These are phyloP conservation scores for Cyphomyrus discorhynchus DNA, from an alignment of 2,113 vertebrate genomes.

Conservation along the genomic window DNA sequence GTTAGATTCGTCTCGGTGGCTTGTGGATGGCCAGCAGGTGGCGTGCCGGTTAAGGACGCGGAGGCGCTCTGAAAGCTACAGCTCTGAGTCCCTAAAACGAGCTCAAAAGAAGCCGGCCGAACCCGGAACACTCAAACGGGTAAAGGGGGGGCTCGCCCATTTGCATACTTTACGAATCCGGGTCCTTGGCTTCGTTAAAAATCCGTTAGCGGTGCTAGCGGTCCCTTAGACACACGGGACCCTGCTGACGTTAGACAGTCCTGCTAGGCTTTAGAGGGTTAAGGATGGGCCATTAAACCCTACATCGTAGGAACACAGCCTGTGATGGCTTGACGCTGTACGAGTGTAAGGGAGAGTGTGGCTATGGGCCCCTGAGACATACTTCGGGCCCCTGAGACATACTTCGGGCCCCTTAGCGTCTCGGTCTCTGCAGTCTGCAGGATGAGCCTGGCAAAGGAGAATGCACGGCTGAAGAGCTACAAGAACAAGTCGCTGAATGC, in stretches of 20 bases:
- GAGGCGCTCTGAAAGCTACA: not conserved
- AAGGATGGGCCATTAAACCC: not conserved
- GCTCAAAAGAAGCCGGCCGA: not conserved
- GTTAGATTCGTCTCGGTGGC: not conserved
- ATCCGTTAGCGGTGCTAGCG: not conserved
- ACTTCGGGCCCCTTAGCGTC: not conserved
- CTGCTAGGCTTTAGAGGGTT: not conserved
- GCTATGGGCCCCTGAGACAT: not conserved
- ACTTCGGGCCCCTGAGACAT: not conserved
- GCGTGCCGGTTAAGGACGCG: not conserved
- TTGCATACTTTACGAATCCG: not conserved
- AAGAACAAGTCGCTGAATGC: conserved; percentile 98
- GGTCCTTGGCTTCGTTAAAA: not conserved
- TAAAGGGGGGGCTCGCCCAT: not conserved
- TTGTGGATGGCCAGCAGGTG: not conserved
- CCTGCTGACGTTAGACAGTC: not conserved
- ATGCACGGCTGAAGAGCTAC: conserved; percentile 94
- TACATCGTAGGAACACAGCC: not conserved
- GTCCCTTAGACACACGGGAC: not conserved
- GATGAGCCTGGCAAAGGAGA: conserved; percentile 92
- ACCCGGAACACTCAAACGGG: not conserved
- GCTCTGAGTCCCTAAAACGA: not conserved
- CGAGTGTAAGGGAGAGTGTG: not conserved
- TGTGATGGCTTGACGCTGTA: not conserved
- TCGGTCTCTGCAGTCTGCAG: conserved; percentile 42